Evolutionary conservation across 2,797 vertebrate species (phyloP).

Genomic region (Cirrhinus molitorella): DNA sequence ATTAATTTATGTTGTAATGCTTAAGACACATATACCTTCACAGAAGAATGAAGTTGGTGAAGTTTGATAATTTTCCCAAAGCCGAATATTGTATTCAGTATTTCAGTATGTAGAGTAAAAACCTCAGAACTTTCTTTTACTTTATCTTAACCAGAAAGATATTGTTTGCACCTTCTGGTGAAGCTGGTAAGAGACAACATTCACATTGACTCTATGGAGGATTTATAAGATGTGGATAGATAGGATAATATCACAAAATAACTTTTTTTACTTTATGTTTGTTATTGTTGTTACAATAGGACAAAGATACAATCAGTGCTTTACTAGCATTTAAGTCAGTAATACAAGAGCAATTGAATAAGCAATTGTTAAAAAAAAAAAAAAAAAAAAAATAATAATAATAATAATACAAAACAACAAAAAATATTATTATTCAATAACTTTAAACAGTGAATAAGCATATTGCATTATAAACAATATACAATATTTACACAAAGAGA

Average conservation of each 20-base stretch:
- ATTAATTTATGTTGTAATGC: constrained; percentile 52
- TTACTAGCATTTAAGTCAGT: too few relatives aligned
- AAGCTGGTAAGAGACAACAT: not conserved
- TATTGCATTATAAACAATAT: not conserved
- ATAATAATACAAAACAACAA: too few relatives aligned
- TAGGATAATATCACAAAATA: not conserved
- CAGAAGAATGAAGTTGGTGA: constrained; percentile 45
- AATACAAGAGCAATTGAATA: too few relatives aligned
- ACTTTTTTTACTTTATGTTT: not conserved
- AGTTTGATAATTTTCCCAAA: constrained; percentile 10
- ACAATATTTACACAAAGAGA: too few relatives aligned
- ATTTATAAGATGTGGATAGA: not conserved
- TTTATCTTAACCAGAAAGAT: not conserved
- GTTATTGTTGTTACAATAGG: too few relatives aligned
- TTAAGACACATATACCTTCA: constrained; percentile 49
- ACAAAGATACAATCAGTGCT: not conserved
- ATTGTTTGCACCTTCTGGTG: not conserved
- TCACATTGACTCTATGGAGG: not conserved
- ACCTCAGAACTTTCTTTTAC: not conserved
- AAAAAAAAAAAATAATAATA: too few relatives aligned
- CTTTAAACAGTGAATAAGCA: too few relatives aligned
- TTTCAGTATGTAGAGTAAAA: constrained; percentile 1
- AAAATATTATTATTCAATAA: too few relatives aligned
- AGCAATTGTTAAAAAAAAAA: not conserved
- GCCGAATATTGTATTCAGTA: not conserved